A percentile compares a stretch with the other conserved stretches of the same genome.
Conservation (phyloP, 2,797 vertebrate species). For the Crocidura indochinensis region DNA sequence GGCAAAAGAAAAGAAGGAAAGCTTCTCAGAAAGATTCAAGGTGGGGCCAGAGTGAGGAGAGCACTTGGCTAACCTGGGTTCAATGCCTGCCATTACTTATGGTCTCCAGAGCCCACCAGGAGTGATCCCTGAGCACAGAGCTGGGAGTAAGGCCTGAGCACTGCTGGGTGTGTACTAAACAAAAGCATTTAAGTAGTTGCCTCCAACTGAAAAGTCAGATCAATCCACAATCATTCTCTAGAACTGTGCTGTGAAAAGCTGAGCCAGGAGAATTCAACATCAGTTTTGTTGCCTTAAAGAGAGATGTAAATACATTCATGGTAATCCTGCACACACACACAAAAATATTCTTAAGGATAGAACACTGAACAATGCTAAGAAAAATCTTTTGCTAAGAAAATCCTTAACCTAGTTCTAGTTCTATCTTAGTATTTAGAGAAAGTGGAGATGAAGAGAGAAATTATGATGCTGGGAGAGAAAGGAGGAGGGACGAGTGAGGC, state of each 20-base stretch:
- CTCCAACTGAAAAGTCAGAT: background rate
- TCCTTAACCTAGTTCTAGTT: background rate
- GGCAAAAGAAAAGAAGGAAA: no score
- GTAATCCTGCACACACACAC: background rate
- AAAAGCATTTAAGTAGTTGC: conserved; percentile 20
- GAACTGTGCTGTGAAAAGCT: background rate
- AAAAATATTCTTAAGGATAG: background rate
- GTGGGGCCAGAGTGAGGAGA: no score
- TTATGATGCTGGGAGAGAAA: no score
- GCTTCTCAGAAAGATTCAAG: no score
- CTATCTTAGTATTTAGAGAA: no score
- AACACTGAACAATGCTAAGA: background rate
- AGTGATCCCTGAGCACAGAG: no score
- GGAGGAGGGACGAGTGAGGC: no score
- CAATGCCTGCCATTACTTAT: no score
- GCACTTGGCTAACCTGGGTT: no score
- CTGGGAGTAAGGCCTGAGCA: no score
- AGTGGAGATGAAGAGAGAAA: no score
- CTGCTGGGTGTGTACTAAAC: conserved; percentile 17
- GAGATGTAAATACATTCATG: background rate
- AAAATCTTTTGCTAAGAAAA: conserved; percentile 32
- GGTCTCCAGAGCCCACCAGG: no score
- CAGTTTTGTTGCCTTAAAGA: background rate
- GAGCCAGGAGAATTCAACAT: background rate
- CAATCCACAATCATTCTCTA: background rate